Conservation (phyloP, 1,140 invertebrate species). For the Armadillidium nasatum region DNA sequence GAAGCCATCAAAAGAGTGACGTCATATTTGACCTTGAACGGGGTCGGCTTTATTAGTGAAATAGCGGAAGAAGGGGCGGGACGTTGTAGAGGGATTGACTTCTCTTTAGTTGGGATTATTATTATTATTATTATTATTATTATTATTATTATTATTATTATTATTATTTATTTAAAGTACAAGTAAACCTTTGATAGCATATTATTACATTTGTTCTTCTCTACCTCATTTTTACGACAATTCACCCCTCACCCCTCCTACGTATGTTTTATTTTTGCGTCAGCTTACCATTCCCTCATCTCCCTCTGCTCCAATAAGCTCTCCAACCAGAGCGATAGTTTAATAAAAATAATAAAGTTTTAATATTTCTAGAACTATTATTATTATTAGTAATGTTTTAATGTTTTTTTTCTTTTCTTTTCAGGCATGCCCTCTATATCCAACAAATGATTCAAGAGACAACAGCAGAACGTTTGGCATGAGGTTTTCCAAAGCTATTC, state of each 20-base stretch:
- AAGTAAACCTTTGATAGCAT: too few relatives aligned
- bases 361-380: too few relatives aligned
- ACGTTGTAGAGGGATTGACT: not conserved
- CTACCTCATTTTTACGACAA: too few relatives aligned
- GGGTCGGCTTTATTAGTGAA: not conserved
- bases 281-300: too few relatives aligned
- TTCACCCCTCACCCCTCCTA: too few relatives aligned
- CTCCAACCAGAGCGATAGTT: too few relatives aligned
- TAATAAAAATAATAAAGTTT: too few relatives aligned
- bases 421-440: constrained; percentile 90
- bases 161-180: too few relatives aligned
- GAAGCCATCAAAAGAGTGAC: constrained; percentile 7
- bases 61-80: not conserved
- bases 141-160: not conserved
- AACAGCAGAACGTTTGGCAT: constrained; percentile 81
- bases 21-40: constrained; percentile 20
- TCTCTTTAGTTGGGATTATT: not conserved
- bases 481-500: constrained; percentile 89
- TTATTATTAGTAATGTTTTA: not conserved
- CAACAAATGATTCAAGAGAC: constrained; percentile 71
- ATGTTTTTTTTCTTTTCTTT: constrained; percentile 53
- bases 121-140: not conserved
- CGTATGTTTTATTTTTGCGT: too few relatives aligned
- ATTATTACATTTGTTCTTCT: too few relatives aligned
- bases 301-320: too few relatives aligned